phyloP scores from a whole-genome alignment of 2,888 invertebrate species.

The Formica aserva region DNA sequence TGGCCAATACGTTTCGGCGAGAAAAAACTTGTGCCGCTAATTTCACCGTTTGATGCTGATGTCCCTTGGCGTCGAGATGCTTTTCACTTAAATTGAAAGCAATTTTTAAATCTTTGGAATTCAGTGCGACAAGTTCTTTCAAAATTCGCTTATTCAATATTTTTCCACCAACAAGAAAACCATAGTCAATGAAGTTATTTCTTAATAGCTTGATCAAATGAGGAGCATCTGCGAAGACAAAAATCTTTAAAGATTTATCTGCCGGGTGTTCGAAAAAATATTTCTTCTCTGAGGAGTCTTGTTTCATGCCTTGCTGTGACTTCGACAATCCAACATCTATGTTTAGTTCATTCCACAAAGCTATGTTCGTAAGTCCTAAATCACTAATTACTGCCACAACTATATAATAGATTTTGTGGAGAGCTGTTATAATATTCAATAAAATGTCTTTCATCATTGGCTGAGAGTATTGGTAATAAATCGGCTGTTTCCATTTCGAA shows the following conservation, averaged over 20 bases:
- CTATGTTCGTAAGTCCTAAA: background rate
- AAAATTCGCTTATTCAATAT: background rate
- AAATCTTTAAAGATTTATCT: too few species aligned
- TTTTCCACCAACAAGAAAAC: background rate
- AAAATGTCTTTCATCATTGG: background rate
- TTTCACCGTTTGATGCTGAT: background rate
- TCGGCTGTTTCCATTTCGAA: background rate
- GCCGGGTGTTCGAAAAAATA: too few species aligned
- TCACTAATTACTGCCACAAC: background rate
- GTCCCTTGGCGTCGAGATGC: background rate
- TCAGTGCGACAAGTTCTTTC: background rate
- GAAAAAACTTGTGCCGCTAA: conserved; percentile 11
- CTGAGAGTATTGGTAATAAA: background rate
- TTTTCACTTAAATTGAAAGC: background rate
- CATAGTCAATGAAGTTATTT: background rate
- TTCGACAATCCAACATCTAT: background rate
- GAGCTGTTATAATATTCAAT: background rate
- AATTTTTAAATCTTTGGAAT: background rate
- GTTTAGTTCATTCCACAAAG: background rate
- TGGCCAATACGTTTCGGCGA: background rate
- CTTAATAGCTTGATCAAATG: background rate
- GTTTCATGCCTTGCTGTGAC: background rate
- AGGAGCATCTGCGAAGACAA: too few species aligned
- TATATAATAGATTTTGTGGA: background rate
- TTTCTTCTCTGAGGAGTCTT: too few species aligned